phyloP scores from a whole-genome alignment of 2,888 invertebrate genomes.

The Dromius quadrimaculatus region DNA sequence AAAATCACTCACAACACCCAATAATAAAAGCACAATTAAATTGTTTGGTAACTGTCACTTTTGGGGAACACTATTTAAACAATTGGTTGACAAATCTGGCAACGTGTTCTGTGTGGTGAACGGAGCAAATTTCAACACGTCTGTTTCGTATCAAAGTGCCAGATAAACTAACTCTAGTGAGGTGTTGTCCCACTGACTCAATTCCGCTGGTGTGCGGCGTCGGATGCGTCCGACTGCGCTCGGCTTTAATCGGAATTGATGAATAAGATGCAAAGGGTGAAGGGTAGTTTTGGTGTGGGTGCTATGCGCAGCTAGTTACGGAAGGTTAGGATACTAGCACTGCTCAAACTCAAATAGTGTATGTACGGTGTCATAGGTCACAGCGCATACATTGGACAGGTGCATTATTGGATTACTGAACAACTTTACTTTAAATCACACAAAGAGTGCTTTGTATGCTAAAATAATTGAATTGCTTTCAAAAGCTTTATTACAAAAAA shows the following conservation, averaged over 20 bases:
- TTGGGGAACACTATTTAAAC: background rate
- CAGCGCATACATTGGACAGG: background rate
- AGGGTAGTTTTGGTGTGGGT: conserved; percentile 59
- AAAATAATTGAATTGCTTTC: too few species aligned
- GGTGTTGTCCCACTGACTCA: conserved; percentile 74
- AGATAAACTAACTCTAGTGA: conserved; percentile 64
- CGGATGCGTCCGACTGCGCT: conserved; percentile 68
- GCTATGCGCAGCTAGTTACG: conserved; percentile 42
- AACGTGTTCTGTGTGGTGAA: conserved; percentile 10
- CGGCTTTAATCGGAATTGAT: conserved; percentile 67
- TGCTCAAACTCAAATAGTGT: conserved; percentile 31
- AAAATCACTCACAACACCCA: background rate
- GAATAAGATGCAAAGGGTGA: conserved; percentile 56
- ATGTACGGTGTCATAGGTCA: conserved; percentile 22
- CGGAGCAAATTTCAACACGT: conserved; percentile 48
- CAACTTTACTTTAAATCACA: too few species aligned
- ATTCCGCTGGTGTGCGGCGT: conserved; percentile 71
- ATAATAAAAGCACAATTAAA: background rate
- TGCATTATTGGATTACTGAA: too few species aligned
- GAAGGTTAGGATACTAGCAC: conserved; percentile 46
- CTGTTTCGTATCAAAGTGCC: conserved; percentile 65
- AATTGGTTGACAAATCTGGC: background rate
- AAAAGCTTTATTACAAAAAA: too few species aligned
- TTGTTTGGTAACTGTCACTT: background rate
- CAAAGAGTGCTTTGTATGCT: too few species aligned